Base-by-base conservation (phyloP, 2,888 invertebrate species). In the Lordiphosa fenestrarum region DNA sequence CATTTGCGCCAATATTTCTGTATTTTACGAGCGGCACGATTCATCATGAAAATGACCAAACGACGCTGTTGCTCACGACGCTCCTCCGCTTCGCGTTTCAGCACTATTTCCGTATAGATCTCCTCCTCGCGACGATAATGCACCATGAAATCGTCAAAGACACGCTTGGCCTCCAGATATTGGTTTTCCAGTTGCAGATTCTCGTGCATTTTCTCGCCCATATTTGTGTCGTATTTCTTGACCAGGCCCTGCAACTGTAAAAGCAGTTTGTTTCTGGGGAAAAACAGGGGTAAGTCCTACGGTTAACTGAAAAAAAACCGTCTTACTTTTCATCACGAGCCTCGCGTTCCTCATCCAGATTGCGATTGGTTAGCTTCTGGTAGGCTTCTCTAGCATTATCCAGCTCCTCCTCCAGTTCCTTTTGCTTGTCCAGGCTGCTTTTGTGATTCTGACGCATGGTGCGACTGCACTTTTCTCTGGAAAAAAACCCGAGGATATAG, bases 21-120 rank as follows among this genome's bases (percentile, higher is more conserved):
- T 13, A 89, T 87, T 19, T 77, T 80, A 12, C 73, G 73, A 2
- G 88, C 89, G 0, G 90, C 87, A 0, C 90, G 84, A 58, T 88
- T 89, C 83, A 88, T 86, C 86, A 89, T 88, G 46, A 90, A 89
- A 0, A 88, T 53, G 7, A 86, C 52, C 6, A 89, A 62, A 46
- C 82, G 85, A 7, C 86, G 71, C 33, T 89, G 87, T 10, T 87
- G 88, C 6, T 74, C 62, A 0, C 69, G 72, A 0, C 71, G 74
- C 49, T 88, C 88, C 50, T 87, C 87, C 13, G 80, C 69, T 15
- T 85, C 75, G 12, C 85, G 87, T 37, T 69, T 62, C 1, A 69
- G 38, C 1, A 88, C 80, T 12, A 89, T 70, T 0, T 66, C 56
- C 3, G 71, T 76, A 52, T 88, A 89, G 56, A 87, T 62, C 0